Conservation (phyloP, 2,113 vertebrate genomes). For the Stomatorhinus ivindoensis region DNA sequence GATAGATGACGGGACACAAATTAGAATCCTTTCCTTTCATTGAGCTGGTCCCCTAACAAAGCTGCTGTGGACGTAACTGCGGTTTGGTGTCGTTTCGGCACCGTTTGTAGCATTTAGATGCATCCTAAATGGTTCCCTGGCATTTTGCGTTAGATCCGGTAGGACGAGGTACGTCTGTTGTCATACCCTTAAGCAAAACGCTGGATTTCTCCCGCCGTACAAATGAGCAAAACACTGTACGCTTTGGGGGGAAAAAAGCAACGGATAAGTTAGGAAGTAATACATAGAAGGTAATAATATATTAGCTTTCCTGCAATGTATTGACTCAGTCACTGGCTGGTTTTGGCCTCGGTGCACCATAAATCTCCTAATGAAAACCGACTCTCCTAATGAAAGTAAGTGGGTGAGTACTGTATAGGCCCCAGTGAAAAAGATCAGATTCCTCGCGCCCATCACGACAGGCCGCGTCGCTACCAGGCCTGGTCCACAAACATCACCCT, state of each 20-base stretch:
- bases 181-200: not conserved
- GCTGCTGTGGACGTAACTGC: not conserved
- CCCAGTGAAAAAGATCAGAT: not conserved
- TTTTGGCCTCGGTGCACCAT: not conserved
- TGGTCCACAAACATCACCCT: not conserved
- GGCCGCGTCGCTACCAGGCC: not conserved
- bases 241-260: not conserved
- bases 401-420: not conserved
- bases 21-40: not conserved
- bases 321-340: not conserved
- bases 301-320: not conserved
- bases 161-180: not conserved
- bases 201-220: not conserved
- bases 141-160: not conserved
- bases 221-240: not conserved
- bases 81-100: not conserved
- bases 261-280: not conserved
- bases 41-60: not conserved
- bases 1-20: conserved; percentile 18
- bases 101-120: not conserved
- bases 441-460: not conserved
- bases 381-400: conserved; percentile 6
- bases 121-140: not conserved
- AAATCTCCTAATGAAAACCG: not conserved
- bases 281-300: not conserved